These are phyloP conservation scores for Nomia melanderi DNA, from an alignment of 1,140 invertebrate species.

Conservation along the genomic window DNA sequence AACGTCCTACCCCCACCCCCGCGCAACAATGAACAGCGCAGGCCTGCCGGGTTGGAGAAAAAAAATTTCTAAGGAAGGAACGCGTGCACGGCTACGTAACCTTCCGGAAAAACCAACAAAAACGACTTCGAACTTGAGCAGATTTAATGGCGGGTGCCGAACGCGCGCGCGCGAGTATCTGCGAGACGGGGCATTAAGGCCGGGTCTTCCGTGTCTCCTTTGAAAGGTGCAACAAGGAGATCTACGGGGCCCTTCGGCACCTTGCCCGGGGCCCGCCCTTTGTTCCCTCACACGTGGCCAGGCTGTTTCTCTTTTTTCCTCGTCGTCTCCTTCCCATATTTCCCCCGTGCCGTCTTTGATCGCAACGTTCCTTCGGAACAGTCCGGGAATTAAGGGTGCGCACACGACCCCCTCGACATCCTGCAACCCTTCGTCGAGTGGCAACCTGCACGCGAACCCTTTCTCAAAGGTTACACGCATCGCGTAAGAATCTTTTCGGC, in stretches of 20 bases:
- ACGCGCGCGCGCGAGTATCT: constrained; percentile 30
- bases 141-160: constrained; percentile 68
- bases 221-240: constrained; percentile 56
- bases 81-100: constrained; percentile 65
- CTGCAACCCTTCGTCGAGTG: constrained; percentile 45
- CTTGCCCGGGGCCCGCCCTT: constrained; percentile 74
- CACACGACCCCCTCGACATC: constrained; percentile 70
- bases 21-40: constrained; percentile 53
- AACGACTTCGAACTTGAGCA: constrained; percentile 74
- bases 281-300: constrained; percentile 78
- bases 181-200: constrained; percentile 26
- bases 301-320: constrained; percentile 55
- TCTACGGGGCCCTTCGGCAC: constrained; percentile 64
- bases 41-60: constrained; percentile 53
- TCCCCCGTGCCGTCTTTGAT: constrained; percentile 1
- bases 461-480: constrained; percentile 36
- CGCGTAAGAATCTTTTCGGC: constrained; percentile 31
- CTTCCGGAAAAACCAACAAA: constrained; percentile 74
- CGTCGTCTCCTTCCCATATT: background rate
- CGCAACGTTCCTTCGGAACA: background rate
- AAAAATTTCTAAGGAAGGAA: constrained; percentile 64
- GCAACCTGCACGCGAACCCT: constrained; percentile 46
- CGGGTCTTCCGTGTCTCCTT: constrained; percentile 47
- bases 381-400: constrained; percentile 44
- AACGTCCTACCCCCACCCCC: constrained; percentile 7